Percentiles rank a stretch among this genome's conserved stretches.
These are phyloP conservation scores for Bradysia coprophila DNA, from an alignment of 1,140 invertebrate genomes.

Conservation along the genomic window DNA sequence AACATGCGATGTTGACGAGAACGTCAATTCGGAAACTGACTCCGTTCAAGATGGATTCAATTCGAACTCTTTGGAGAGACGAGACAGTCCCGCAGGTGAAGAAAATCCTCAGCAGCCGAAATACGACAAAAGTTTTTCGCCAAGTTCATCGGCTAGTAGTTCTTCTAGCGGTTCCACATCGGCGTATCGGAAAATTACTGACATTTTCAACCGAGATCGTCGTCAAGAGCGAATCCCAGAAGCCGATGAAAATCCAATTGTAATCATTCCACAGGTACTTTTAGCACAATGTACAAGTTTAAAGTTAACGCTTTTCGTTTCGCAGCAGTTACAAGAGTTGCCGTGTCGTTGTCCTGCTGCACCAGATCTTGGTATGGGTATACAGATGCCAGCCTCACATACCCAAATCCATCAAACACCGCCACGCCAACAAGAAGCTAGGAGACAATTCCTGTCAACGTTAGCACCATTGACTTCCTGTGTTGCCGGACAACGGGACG, in stretches of 20 bases:
- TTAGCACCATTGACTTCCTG: slow-evolving; percentile 54
- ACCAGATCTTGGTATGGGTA: slow-evolving; percentile 36
- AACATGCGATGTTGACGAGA: slow-evolving; percentile 60
- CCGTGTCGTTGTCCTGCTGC: slow-evolving; percentile 24
- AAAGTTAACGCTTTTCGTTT: not conserved
- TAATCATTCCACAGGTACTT: slow-evolving; percentile 21
- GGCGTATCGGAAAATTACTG: slow-evolving; percentile 46
- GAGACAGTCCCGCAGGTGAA: slow-evolving; percentile 32
- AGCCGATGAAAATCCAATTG: slow-evolving; percentile 23
- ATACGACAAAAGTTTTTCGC: slow-evolving; percentile 30
- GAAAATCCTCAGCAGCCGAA: slow-evolving; percentile 24
- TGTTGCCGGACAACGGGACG: slow-evolving; percentile 40
- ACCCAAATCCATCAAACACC: slow-evolving; percentile 21
- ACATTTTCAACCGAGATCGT: slow-evolving; percentile 37
- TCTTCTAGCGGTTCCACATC: slow-evolving; percentile 31
- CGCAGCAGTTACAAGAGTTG: slow-evolving; percentile 9
- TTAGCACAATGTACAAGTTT: not conserved
- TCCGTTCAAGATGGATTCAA: not conserved
- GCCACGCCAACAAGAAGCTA: slow-evolving; percentile 25
- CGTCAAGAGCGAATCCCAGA: slow-evolving; percentile 24
- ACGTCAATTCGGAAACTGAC: not conserved
- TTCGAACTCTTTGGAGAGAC: slow-evolving; percentile 12
- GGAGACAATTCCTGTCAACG: slow-evolving; percentile 55
- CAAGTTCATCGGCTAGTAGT: slow-evolving; percentile 30
- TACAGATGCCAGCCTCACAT: slow-evolving; percentile 21